Percentiles rank a stretch among this genome's conserved stretches.
phyloP scores from a whole-genome alignment of 2,888 invertebrate genomes.

The Phlogophora meticulosa region DNA sequence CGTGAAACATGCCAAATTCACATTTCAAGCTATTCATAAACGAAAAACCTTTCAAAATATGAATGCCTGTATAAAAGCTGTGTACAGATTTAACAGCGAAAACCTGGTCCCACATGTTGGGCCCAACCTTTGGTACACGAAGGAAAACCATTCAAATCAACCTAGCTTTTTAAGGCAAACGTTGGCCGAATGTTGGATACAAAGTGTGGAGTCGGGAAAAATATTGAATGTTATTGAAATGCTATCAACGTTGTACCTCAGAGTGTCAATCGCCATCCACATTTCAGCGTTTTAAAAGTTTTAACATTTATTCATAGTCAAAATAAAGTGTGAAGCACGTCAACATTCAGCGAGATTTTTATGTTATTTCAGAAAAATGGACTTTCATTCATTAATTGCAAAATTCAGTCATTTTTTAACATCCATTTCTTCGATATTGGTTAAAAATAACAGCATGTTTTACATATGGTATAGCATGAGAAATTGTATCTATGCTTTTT shows the following conservation, averaged over 20 bases:
- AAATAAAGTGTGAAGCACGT: neutral
- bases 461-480: neutral
- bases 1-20: slow-evolving; percentile 16
- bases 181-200: slow-evolving; percentile 13
- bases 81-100: neutral
- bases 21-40: slow-evolving; percentile 25
- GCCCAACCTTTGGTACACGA: slow-evolving; percentile 5
- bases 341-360: slow-evolving; percentile 3
- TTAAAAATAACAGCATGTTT: neutral
- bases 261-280: slow-evolving; percentile 13
- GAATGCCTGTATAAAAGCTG: slow-evolving; percentile 47
- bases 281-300: neutral
- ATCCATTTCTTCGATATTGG: neutral
- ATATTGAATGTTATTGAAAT: slow-evolving; percentile 13
- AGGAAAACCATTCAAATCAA: slow-evolving; percentile 1
- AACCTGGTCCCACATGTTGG: neutral
- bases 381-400: neutral
- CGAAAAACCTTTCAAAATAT: slow-evolving; percentile 34
- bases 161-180: neutral
- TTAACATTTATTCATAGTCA: neutral
- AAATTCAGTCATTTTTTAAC: neutral
- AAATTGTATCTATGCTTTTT: neutral
- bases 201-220: neutral
- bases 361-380: neutral
- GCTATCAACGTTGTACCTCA: neutral